Conservation (phyloP, 2,888 invertebrate genomes). For the Heliconius aoede region DNA sequence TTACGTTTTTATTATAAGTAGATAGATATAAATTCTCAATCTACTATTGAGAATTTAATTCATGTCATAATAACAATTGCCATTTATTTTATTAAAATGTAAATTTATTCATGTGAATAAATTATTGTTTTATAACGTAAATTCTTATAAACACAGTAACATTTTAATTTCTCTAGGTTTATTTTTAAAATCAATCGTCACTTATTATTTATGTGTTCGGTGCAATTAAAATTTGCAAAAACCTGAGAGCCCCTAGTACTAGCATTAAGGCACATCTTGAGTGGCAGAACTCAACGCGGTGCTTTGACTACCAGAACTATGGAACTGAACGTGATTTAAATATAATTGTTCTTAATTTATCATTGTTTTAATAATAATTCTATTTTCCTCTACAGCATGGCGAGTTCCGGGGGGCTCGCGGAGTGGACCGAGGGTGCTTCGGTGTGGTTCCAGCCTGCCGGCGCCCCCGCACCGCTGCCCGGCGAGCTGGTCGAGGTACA, state of each 20-base stretch:
- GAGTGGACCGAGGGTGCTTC: slow-evolving; percentile 92
- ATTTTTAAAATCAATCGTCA: not conserved
- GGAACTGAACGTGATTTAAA: too few species aligned
- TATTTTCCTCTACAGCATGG: slow-evolving; percentile 65
- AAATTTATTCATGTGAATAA: slow-evolving; percentile 5
- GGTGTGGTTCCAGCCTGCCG: slow-evolving; percentile 96
- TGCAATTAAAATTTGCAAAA: not conserved
- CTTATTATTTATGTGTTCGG: not conserved
- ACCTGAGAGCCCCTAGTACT: not conserved
- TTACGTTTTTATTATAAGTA: not conserved
- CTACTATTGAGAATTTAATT: not conserved
- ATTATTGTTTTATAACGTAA: slow-evolving; percentile 2
- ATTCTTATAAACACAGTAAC: not conserved
- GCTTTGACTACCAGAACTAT: too few species aligned
- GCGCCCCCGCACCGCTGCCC: slow-evolving; percentile 94
- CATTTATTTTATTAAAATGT: not conserved
- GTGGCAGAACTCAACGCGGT: too few species aligned
- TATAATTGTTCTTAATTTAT: not conserved
- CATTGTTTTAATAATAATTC: slow-evolving; percentile 11
- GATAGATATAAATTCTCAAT: too few species aligned
- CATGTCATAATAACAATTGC: not conserved
- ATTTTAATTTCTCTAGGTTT: not conserved
- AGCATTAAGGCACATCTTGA: too few species aligned
- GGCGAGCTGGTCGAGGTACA: slow-evolving; percentile 96
- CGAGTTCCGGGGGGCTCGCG: slow-evolving; percentile 77